Conservation (phyloP, 2,797 vertebrate species). For the Tokudaia muenninki region DNA sequence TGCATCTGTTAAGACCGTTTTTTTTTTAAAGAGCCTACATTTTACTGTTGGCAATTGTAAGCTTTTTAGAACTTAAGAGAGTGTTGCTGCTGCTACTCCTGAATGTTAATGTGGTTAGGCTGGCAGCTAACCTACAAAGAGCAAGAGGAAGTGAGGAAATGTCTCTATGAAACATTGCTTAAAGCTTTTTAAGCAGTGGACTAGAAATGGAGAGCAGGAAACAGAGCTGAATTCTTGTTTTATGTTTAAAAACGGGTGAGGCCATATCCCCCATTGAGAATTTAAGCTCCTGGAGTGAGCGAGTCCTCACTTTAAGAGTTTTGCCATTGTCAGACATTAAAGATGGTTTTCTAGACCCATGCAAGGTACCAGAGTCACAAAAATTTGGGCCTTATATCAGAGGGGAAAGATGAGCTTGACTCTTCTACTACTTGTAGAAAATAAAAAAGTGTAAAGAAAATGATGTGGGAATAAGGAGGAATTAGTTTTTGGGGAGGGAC, state of each 20-base stretch:
- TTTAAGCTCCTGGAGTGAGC: not conserved
- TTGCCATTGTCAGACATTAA: slow-evolving; percentile 64
- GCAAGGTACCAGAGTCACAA: slow-evolving; percentile 41
- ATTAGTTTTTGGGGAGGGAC: not conserved
- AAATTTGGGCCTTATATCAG: slow-evolving; percentile 4
- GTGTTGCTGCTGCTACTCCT: slow-evolving; percentile 59
- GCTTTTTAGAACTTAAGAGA: slow-evolving; percentile 71
- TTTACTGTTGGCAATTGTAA: slow-evolving; percentile 72
- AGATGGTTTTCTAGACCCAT: slow-evolving; percentile 9
- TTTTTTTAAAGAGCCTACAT: slow-evolving; percentile 16
- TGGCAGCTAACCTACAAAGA: slow-evolving; percentile 72
- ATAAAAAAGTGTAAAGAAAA: not conserved
- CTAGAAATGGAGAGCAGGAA: slow-evolving; percentile 32
- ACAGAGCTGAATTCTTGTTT: slow-evolving; percentile 46
- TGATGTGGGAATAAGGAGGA: not conserved
- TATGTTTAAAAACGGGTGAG: slow-evolving; percentile 39
- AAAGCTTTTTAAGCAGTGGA: slow-evolving; percentile 37
- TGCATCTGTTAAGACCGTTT: slow-evolving; percentile 55
- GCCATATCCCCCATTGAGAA: slow-evolving; percentile 7
- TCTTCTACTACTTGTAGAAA: slow-evolving; percentile 23
- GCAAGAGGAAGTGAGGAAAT: slow-evolving; percentile 81
- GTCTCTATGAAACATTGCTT: slow-evolving; percentile 69
- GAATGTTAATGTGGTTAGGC: slow-evolving; percentile 76
- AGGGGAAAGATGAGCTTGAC: not conserved
- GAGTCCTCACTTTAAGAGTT: slow-evolving; percentile 36